A percentile compares a stretch with the other conserved stretches of the same genome.
phyloP scores from a whole-genome alignment of 2,888 invertebrate species.

The Balanococcus diminutus region DNA sequence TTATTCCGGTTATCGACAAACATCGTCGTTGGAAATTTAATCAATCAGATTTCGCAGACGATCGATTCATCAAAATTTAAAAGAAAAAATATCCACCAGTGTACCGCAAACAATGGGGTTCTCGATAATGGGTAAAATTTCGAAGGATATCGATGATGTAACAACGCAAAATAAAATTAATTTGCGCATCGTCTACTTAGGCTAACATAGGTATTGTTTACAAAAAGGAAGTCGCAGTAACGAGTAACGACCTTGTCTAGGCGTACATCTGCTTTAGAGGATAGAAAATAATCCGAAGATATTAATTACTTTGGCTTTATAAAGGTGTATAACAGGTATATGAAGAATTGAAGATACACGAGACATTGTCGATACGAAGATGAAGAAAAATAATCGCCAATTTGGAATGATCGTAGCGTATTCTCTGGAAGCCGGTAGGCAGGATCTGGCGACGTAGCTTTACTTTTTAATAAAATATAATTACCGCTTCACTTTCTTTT shows the following conservation, averaged over 20 bases:
- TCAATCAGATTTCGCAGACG: neutral
- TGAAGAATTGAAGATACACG: neutral
- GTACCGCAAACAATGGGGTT: neutral
- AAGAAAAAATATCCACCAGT: neutral
- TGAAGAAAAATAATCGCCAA: neutral
- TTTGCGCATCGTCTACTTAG: neutral
- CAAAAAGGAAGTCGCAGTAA: conserved; percentile 10
- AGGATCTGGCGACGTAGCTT: neutral
- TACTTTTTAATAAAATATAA: neutral
- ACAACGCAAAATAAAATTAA: neutral
- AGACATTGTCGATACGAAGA: neutral
- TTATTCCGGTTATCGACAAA: neutral
- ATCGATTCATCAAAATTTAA: neutral
- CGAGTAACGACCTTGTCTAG: conserved; percentile 11
- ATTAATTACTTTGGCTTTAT: neutral
- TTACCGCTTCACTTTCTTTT: conserved; percentile 19
- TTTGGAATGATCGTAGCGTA: neutral
- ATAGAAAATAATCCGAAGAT: neutral
- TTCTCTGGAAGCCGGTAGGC: neutral
- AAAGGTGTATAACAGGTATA: neutral
- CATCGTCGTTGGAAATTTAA: neutral
- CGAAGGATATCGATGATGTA: neutral
- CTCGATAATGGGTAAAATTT: neutral
- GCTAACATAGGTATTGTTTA: neutral
- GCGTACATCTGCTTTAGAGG: neutral